Conservation (phyloP, 2,888 invertebrate genomes). For the Diploptera punctata region DNA sequence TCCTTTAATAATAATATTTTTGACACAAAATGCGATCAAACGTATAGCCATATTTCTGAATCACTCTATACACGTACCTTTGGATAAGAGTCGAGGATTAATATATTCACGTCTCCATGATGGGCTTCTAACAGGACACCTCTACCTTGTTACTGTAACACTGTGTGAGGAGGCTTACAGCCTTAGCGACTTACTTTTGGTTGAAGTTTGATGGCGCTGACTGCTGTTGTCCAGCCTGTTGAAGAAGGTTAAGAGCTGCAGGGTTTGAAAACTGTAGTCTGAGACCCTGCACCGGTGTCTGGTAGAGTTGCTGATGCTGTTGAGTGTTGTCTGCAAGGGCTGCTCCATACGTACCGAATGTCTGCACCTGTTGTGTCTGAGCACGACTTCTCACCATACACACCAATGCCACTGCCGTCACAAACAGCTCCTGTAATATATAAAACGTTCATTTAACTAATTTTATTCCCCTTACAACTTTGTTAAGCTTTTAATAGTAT, state of each 20-base stretch:
- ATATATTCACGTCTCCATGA: too few species aligned
- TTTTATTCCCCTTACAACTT: too few species aligned
- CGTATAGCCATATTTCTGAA: too few species aligned
- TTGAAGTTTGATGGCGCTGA: not conserved
- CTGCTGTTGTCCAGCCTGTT: not conserved
- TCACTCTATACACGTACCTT: too few species aligned
- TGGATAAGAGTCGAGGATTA: too few species aligned
- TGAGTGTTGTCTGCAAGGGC: not conserved
- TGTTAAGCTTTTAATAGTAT: too few species aligned
- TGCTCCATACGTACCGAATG: not conserved
- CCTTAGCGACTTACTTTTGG: not conserved
- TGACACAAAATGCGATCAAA: too few species aligned
- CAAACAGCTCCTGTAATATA: not conserved
- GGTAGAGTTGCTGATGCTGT: not conserved
- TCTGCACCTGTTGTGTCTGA: not conserved
- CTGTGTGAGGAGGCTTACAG: too few species aligned
- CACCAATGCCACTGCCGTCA: not conserved
- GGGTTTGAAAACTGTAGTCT: not conserved
- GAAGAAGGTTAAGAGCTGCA: not conserved
- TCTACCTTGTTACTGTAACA: too few species aligned
- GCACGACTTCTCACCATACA: not conserved
- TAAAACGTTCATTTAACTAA: too few species aligned
- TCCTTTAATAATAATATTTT: too few species aligned
- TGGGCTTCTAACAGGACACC: too few species aligned
- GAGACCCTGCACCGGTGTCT: not conserved